These are phyloP conservation scores for Homarus americanus DNA, from an alignment of 1,140 invertebrate genomes.

Conservation along the genomic window DNA sequence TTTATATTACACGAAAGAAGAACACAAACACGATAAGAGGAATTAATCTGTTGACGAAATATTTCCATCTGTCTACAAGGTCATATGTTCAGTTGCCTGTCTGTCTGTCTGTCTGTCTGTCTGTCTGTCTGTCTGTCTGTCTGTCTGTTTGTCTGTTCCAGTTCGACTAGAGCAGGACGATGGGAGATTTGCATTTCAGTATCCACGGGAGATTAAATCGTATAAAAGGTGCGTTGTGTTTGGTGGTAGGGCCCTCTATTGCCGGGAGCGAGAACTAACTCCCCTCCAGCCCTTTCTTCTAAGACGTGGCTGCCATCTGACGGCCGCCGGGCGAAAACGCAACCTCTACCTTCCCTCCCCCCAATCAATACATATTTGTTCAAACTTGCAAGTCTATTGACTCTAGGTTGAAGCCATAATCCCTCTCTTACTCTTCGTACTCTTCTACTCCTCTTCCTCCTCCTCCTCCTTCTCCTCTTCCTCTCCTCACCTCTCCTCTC, in stretches of 20 bases:
- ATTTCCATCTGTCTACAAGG: no score
- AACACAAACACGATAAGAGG: no score
- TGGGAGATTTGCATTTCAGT: neutral
- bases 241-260: conserved; percentile 25
- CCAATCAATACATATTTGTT: conserved; percentile 59
- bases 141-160: no score
- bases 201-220: neutral
- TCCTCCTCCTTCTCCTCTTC: neutral
- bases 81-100: no score
- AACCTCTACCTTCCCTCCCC: neutral
- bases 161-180: no score
- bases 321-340: conserved; percentile 17
- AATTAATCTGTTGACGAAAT: no score
- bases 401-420: conserved; percentile 52
- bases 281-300: conserved; percentile 20
- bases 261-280: conserved; percentile 9
- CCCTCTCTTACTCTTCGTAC: conserved; percentile 30
- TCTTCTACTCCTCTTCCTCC: neutral
- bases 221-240: neutral
- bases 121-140: no score
- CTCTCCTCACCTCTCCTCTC: neutral
- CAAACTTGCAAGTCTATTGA: conserved; percentile 55
- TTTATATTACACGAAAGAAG: no score
- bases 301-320: conserved; percentile 51
- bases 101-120: no score